Conservation (phyloP, 2,797 vertebrate species). For the Thamnophis elegans region DNA sequence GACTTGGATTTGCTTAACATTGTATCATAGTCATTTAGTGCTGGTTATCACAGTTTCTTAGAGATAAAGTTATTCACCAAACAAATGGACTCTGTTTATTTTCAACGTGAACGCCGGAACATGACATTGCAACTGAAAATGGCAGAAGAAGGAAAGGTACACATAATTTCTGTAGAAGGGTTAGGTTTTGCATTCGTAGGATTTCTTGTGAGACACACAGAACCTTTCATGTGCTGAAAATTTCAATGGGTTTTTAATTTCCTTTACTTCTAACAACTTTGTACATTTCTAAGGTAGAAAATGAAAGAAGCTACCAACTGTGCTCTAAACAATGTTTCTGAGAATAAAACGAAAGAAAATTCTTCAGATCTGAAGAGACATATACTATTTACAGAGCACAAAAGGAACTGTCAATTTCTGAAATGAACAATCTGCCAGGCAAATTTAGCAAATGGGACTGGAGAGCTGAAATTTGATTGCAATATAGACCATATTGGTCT, state of each 20-base stretch:
- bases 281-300: conserved; percentile 42
- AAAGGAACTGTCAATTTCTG: conserved; percentile 37
- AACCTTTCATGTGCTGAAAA: conserved; percentile 22
- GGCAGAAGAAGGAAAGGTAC: conserved; percentile 16
- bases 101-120: too few species aligned
- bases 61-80: too few species aligned
- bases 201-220: conserved; percentile 37
- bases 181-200: not conserved
- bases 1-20: too few species aligned
- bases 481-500: conserved; percentile 21
- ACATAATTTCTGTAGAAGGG: not conserved
- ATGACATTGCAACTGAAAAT: not conserved
- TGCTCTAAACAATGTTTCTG: conserved; percentile 32
- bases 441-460: conserved; percentile 53
- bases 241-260: conserved; percentile 61
- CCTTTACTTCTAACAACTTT: conserved; percentile 42
- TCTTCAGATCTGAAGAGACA: conserved; percentile 26
- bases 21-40: too few species aligned
- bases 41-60: too few species aligned
- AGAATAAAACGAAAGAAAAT: conserved; percentile 28
- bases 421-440: conserved; percentile 54
- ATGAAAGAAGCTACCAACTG: conserved; percentile 57
- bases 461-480: not conserved
- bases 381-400: conserved; percentile 54
- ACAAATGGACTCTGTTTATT: too few species aligned